Evolutionary conservation across 2,888 invertebrate genomes (phyloP).

Genomic region (Aleiodes testaceus): DNA sequence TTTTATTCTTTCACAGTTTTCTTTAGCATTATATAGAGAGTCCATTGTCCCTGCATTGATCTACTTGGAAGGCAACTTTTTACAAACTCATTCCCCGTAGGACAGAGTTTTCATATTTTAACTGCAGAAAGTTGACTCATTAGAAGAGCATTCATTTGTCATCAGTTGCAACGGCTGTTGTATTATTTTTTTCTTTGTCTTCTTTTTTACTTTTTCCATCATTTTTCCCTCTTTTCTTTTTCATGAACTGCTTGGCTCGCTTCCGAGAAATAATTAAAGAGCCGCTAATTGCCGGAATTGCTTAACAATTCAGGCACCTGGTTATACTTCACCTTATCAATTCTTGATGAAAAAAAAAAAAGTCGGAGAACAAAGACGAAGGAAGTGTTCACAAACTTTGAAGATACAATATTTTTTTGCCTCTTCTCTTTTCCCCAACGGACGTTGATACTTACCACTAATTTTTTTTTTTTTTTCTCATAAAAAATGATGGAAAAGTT

Average conservation of each 20-base stretch:
- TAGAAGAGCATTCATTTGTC: conserved; percentile 52
- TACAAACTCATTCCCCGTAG: conserved; percentile 20
- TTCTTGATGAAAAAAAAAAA: conserved; percentile 7
- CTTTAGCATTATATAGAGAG: conserved; percentile 14
- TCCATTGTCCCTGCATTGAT: conserved; percentile 28
- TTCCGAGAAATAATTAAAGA: conserved; percentile 34
- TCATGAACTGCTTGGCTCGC: conserved; percentile 38
- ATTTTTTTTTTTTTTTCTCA: no score
- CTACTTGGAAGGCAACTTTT: conserved; percentile 21
- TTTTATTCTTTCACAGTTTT: conserved; percentile 10
- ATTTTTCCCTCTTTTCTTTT: conserved; percentile 38
- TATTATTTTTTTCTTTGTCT: conserved; percentile 27
- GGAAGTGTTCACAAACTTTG: no score
- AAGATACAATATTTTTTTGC: no score
- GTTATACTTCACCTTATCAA: conserved; percentile 20
- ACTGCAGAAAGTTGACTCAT: conserved; percentile 51
- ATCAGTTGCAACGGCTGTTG: conserved; percentile 42
- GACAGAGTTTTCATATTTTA: conserved; percentile 42
- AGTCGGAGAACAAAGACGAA: not conserved
- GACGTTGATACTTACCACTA: no score
- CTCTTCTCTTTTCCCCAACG: not conserved
- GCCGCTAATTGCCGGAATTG: conserved; percentile 27
- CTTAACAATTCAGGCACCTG: conserved; percentile 29
- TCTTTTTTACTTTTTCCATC: conserved; percentile 39
- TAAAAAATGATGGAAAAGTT: no score